Evolutionary conservation across 2,113 vertebrate genomes (phyloP).

Genomic region (Hystrix brachyura): DNA sequence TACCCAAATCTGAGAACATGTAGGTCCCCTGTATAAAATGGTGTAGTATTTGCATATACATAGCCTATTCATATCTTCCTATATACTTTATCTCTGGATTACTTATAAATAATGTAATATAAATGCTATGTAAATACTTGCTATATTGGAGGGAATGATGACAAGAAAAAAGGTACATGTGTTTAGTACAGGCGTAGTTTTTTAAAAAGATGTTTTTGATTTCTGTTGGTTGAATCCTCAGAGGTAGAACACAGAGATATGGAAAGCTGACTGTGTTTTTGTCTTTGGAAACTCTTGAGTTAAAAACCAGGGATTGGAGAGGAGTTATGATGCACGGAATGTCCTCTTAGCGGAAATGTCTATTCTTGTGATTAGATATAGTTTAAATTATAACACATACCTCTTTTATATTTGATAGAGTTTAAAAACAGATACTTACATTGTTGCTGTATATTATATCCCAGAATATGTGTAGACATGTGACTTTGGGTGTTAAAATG

Average conservation of each 20-base stretch:
- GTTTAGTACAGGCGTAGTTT: neutral
- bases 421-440: conserved; percentile 12
- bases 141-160: neutral
- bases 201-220: neutral
- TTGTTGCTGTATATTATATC: neutral
- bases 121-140: neutral
- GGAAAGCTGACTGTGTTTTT: neutral
- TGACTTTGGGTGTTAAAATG: neutral
- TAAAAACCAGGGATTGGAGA: neutral
- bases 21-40: neutral
- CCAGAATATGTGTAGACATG: neutral
- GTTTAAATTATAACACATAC: neutral
- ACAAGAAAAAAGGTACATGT: neutral
- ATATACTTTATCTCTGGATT: neutral
- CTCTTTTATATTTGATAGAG: neutral
- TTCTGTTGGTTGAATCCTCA: neutral
- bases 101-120: neutral
- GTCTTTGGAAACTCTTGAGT: conserved; percentile 12
- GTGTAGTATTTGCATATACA: neutral
- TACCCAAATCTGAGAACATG: neutral
- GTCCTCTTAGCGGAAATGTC: neutral
- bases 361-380: neutral
- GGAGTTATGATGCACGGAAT: neutral
- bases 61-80: neutral
- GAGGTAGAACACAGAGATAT: neutral